These are phyloP conservation scores for Leucophenga varia DNA, from an alignment of 1,140 invertebrate species.

Conservation along the genomic window DNA sequence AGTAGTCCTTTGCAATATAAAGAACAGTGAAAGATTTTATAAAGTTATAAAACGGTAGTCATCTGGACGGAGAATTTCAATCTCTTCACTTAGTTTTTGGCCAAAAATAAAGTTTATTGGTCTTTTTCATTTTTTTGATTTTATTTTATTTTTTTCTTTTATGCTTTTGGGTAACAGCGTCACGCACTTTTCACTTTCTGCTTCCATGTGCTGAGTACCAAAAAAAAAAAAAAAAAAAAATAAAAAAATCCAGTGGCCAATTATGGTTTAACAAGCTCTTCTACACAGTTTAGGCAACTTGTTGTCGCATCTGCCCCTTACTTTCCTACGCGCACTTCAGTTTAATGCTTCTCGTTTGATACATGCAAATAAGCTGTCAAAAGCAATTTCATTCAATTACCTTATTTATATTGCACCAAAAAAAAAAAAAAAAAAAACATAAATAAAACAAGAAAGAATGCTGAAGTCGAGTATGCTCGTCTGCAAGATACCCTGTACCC, in stretches of 20 bases:
- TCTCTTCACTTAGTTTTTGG: no score
- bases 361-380: constrained; percentile 54
- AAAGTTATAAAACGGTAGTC: no score
- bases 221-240: constrained; percentile 14
- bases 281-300: constrained; percentile 1
- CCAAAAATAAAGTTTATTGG: no score
- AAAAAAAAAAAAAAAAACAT: constrained; percentile 14
- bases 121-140: no score
- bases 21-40: no score
- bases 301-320: constrained; percentile 1
- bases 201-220: constrained; percentile 8
- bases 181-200: constrained; percentile 42
- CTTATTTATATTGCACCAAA: constrained; percentile 48
- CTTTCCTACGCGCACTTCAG: no score
- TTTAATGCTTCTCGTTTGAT: constrained; percentile 37
- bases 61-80: no score
- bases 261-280: constrained; percentile 44
- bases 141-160: no score
- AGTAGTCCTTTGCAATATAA: no score
- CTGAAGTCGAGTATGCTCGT: no score
- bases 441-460: constrained; percentile 24
- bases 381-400: constrained; percentile 55
- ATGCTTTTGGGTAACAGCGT: no score
- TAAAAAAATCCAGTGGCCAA: constrained; percentile 43
- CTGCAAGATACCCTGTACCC: no score